phyloP scores from a whole-genome alignment of 2,888 invertebrate genomes.

The Rotaria macrura region DNA sequence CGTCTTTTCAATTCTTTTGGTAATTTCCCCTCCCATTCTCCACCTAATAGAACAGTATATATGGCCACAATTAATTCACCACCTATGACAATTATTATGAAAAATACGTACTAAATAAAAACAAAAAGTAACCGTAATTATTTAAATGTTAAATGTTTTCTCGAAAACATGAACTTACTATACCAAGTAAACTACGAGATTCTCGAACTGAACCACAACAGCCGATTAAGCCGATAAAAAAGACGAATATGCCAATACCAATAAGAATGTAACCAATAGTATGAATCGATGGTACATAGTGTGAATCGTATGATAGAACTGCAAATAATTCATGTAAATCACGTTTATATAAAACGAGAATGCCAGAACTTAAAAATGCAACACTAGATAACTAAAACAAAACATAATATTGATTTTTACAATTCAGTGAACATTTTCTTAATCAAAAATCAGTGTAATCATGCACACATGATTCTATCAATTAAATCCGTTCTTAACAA shows the following conservation, averaged over 20 bases:
- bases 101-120: conserved; percentile 42
- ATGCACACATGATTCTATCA: not conserved
- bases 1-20: not conserved
- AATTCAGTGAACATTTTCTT: not conserved
- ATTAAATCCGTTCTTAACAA: not conserved
- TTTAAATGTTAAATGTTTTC: not conserved
- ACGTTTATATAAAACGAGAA: conserved; percentile 36
- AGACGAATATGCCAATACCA: conserved; percentile 54
- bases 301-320: not conserved
- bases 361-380: conserved; percentile 54
- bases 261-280: conserved; percentile 54
- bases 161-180: too few relatives aligned
- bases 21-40: not conserved
- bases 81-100: conserved; percentile 42
- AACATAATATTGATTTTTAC: conserved; percentile 6
- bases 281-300: conserved; percentile 40
- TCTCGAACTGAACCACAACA: conserved; percentile 56
- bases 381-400: conserved; percentile 54
- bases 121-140: not conserved
- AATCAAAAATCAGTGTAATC: not conserved
- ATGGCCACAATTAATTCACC: conserved; percentile 43
- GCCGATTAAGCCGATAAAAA: conserved; percentile 56
- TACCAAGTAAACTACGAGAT: conserved; percentile 52
- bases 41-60: conserved; percentile 37
- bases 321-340: not conserved